These are phyloP conservation scores for Odontocerum albicorne DNA, from an alignment of 2,888 invertebrate genomes.

Conservation along the genomic window DNA sequence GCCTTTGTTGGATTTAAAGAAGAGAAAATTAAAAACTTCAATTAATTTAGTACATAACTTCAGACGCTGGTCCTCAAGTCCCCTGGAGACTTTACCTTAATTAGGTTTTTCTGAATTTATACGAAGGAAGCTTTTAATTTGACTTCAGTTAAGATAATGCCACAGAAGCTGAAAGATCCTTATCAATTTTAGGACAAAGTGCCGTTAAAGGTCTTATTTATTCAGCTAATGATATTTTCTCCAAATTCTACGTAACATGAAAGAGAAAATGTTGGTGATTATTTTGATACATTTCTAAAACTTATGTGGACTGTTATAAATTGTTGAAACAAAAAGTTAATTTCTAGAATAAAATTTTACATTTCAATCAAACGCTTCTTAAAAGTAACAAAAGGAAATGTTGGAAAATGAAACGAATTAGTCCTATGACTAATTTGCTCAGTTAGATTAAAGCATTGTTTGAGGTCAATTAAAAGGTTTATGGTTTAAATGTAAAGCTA, in stretches of 20 bases:
- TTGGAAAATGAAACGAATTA: too few relatives aligned
- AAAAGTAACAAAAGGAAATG: too few relatives aligned
- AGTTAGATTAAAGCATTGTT: too few relatives aligned
- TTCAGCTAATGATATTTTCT: background rate
- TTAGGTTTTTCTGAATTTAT: conserved; percentile 15
- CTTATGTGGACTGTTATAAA: too few relatives aligned
- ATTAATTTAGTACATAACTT: conserved; percentile 5
- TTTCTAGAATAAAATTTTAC: too few relatives aligned
- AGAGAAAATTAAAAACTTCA: conserved; percentile 14
- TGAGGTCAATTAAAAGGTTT: too few relatives aligned
- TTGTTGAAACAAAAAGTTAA: too few relatives aligned
- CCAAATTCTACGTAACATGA: conserved; percentile 1
- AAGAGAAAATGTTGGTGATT: background rate
- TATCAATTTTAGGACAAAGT: conserved; percentile 1
- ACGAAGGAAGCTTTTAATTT: conserved; percentile 1
- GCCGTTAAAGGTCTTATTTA: background rate
- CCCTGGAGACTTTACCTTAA: conserved; percentile 7
- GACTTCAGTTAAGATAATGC: conserved; percentile 14
- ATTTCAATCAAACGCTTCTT: too few relatives aligned
- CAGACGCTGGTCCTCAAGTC: background rate
- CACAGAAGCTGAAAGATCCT: conserved; percentile 5
- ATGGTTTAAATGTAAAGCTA: too few relatives aligned
- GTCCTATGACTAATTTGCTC: too few relatives aligned
- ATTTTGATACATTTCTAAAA: too few relatives aligned
- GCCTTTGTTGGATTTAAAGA: conserved; percentile 3